phyloP scores from a whole-genome alignment of 1,140 invertebrate genomes.

The Paraescarpia echinospica region DNA sequence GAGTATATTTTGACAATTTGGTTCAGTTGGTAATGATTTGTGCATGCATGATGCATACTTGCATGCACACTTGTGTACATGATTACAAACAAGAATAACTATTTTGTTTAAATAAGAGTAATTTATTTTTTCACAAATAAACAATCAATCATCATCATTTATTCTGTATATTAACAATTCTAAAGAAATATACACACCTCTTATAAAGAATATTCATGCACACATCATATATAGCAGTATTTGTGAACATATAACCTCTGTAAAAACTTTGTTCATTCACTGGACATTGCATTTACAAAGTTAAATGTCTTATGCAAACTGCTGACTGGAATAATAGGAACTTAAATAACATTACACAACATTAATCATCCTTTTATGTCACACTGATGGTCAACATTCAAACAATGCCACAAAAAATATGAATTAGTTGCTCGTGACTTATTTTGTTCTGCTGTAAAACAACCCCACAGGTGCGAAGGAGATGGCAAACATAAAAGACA shows the following conservation, averaged over 20 bases:
- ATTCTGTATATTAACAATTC: conserved; percentile 2
- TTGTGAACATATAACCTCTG: not conserved
- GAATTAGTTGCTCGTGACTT: not conserved
- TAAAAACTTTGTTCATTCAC: not conserved
- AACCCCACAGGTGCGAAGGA: not conserved
- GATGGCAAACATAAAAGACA: not conserved
- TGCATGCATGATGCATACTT: too few species aligned
- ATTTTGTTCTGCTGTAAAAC: not conserved
- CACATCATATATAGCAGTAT: not conserved
- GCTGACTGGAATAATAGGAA: not conserved
- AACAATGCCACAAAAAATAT: too few species aligned
- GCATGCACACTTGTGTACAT: not conserved
- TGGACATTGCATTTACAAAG: not conserved
- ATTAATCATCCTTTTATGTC: too few species aligned
- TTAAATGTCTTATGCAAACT: not conserved
- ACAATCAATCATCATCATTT: not conserved
- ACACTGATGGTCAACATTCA: too few species aligned
- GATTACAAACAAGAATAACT: not conserved
- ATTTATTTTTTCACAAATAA: not conserved
- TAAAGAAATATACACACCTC: conserved; percentile 1
- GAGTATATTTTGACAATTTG: too few species aligned
- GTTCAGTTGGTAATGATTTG: too few species aligned
- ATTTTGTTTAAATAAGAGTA: not conserved
- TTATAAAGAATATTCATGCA: conserved; percentile 1
- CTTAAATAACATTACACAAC: not conserved